phyloP scores from a whole-genome alignment of 2,888 invertebrate genomes.

The Azorinus chamasolen region DNA sequence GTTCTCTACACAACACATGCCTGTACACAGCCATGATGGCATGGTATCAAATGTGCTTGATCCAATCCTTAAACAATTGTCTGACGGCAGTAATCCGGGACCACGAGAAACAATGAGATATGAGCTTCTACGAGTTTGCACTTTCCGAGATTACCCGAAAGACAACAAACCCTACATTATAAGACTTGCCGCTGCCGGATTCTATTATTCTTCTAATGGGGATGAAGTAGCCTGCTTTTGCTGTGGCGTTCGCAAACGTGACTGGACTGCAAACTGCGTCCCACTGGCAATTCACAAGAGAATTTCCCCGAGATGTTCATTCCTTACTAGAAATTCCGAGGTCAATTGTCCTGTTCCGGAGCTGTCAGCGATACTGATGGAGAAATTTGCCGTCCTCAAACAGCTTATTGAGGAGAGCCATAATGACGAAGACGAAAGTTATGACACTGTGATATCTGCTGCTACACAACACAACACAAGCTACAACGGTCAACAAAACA shows the following conservation, averaged over 20 bases:
- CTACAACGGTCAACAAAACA: no score
- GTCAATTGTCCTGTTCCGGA: conserved; percentile 46
- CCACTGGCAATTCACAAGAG: conserved; percentile 44
- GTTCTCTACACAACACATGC: no score
- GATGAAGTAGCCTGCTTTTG: conserved; percentile 58
- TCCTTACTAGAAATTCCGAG: conserved; percentile 35
- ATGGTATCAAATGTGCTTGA: no score
- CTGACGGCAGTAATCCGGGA: conserved; percentile 25
- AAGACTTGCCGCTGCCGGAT: conserved; percentile 42
- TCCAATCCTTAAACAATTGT: conserved; percentile 39
- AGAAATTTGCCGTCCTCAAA: no score
- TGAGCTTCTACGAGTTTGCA: conserved; percentile 51
- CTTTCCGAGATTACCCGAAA: conserved; percentile 47
- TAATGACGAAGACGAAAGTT: no score
- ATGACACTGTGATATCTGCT: no score
- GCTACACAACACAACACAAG: no score
- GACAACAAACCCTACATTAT: conserved; percentile 53
- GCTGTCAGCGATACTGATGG: no score
- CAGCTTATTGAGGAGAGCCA: no score
- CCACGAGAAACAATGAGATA: conserved; percentile 54
- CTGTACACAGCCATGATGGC: no score
- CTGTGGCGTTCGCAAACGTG: conserved; percentile 45
- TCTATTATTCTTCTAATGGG: conserved; percentile 51
- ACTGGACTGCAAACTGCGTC: conserved; percentile 37
- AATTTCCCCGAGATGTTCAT: conserved; percentile 44